Percentiles rank a stretch among this genome's conserved stretches.
Conservation (phyloP, 2,113 vertebrate genomes). For the Silurus meridionalis region DNA sequence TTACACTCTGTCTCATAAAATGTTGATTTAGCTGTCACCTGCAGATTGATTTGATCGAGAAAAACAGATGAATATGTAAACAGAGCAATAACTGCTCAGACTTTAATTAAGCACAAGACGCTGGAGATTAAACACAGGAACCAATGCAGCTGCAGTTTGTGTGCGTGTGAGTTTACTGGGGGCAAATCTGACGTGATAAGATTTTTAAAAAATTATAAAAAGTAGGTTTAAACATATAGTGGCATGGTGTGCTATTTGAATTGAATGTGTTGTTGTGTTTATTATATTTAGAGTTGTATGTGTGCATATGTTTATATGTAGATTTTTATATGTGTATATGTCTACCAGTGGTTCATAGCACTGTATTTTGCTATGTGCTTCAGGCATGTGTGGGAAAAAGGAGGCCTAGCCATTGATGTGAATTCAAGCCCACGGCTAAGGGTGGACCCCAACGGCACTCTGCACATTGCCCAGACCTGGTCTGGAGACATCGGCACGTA, state of each 20-base stretch:
- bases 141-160: slow-evolving; percentile 70
- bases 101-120: slow-evolving; percentile 78
- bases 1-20: slow-evolving; percentile 49
- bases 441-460: slow-evolving; percentile 81
- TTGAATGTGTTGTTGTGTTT: neutral
- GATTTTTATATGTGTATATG: neutral
- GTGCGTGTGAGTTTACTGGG: slow-evolving; percentile 6
- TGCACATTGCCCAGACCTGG: slow-evolving; percentile 97
- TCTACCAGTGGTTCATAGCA: neutral
- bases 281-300: neutral
- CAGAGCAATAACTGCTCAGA: slow-evolving; percentile 75
- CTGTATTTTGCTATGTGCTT: slow-evolving; percentile 10
- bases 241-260: neutral
- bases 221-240: neutral
- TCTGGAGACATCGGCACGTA: slow-evolving; percentile 97
- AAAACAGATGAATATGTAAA: slow-evolving; percentile 79
- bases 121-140: slow-evolving; percentile 72
- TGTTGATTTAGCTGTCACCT: slow-evolving; percentile 75
- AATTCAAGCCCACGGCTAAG: slow-evolving; percentile 80
- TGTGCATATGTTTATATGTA: neutral
- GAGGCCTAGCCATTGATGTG: slow-evolving; percentile 72
- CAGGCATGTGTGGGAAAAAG: slow-evolving; percentile 94
- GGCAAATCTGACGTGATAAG: neutral
- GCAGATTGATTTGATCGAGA: slow-evolving; percentile 73
- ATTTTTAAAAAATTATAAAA: neutral